Conservation (phyloP, 2,888 invertebrate species). For the Agelastica alni region DNA sequence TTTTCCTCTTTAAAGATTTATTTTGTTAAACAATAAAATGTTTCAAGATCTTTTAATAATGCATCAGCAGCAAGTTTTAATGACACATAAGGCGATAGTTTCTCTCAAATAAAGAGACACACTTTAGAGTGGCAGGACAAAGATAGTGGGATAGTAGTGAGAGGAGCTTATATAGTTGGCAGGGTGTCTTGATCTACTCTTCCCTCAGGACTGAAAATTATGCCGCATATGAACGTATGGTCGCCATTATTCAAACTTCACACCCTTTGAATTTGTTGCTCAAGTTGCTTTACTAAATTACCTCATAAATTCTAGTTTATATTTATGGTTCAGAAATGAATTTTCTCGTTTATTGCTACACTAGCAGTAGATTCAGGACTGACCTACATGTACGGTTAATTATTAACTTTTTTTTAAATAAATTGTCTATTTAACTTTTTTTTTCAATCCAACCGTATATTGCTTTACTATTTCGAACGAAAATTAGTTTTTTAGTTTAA, state of each 20-base stretch:
- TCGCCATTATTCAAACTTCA: constrained; percentile 45
- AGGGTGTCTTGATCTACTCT: constrained; percentile 42
- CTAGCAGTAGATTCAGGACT: neutral
- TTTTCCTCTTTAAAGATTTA: too few relatives aligned
- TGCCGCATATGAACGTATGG: constrained; percentile 44
- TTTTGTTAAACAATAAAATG: too few relatives aligned
- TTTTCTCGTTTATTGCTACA: constrained; percentile 39
- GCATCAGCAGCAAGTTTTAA: too few relatives aligned
- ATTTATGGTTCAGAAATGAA: constrained; percentile 43
- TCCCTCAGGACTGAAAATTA: constrained; percentile 44
- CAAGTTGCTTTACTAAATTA: constrained; percentile 46
- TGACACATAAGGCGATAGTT: too few relatives aligned
- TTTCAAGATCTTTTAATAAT: too few relatives aligned
- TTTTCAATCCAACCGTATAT: too few relatives aligned
- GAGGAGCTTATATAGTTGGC: constrained; percentile 34
- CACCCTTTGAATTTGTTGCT: constrained; percentile 46
- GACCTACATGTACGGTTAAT: neutral
- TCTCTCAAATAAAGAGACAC: neutral
- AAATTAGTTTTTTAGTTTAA: too few relatives aligned
- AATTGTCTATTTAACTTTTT: too few relatives aligned
- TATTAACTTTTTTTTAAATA: too few relatives aligned
- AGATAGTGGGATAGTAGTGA: constrained; percentile 23
- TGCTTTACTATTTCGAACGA: too few relatives aligned
- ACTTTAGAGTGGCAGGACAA: constrained; percentile 19
- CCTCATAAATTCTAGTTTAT: constrained; percentile 47